A percentile compares a stretch with the other conserved stretches of the same genome.
Evolutionary conservation across 2,113 vertebrate species (phyloP).

Genomic region (Mus spicilegus): DNA sequence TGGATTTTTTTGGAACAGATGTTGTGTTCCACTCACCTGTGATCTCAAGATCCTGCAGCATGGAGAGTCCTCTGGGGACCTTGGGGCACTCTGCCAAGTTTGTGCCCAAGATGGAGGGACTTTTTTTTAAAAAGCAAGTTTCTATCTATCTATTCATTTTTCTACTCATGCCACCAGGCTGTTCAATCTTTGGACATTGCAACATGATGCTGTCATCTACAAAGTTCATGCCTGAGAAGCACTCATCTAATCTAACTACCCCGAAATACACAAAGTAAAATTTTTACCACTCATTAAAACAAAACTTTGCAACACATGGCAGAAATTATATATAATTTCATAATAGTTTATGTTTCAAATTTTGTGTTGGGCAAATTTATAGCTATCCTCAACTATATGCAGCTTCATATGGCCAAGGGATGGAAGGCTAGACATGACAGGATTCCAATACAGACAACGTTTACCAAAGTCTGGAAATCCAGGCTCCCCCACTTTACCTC

Average conservation of each 20-base stretch:
- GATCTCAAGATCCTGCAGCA: no score
- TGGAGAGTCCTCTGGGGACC: no score
- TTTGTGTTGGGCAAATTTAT: neutral
- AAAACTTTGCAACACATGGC: neutral
- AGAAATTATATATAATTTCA: neutral
- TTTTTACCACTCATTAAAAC: neutral
- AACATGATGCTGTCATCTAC: neutral
- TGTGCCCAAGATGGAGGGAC: no score
- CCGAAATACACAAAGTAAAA: neutral
- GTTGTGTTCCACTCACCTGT: no score
- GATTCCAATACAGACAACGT: neutral
- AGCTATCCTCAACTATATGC: no score
- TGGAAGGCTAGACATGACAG: neutral
- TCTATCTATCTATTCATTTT: neutral
- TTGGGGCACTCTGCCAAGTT: no score
- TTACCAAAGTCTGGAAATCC: neutral
- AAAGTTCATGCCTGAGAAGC: neutral
- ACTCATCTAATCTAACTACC: neutral
- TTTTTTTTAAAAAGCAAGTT: neutral
- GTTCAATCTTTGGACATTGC: neutral
- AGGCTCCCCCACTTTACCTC: neutral
- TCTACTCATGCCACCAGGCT: neutral
- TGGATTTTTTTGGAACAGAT: no score
- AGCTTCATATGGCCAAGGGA: neutral
- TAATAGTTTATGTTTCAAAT: neutral